Conservation (phyloP, 2,888 invertebrate genomes). For the Keiferia lycopersicella region DNA sequence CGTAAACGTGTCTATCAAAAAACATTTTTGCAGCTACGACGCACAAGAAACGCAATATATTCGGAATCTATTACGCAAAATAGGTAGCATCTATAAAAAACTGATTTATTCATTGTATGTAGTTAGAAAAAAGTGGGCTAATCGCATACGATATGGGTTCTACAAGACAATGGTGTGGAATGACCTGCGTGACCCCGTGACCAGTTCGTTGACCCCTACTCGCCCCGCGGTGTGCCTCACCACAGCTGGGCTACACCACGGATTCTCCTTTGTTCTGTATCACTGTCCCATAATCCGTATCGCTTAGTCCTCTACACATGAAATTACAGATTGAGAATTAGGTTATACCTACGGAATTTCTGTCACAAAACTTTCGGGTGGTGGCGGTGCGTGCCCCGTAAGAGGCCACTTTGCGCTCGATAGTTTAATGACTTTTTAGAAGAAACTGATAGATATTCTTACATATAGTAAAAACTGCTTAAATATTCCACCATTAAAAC, state of each 20-base stretch:
- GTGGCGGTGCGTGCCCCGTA: too few relatives aligned
- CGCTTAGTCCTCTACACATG: too few relatives aligned
- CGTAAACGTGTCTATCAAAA: not conserved
- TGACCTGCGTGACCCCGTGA: slow-evolving; percentile 11
- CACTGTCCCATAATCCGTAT: too few relatives aligned
- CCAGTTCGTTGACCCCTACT: slow-evolving; percentile 38
- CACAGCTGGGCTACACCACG: not conserved
- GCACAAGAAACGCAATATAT: not conserved
- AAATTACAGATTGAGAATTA: too few relatives aligned
- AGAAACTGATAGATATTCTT: too few relatives aligned
- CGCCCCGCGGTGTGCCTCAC: slow-evolving; percentile 5
- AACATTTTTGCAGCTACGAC: not conserved
- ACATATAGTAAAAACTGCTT: too few relatives aligned
- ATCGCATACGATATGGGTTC: slow-evolving; percentile 20
- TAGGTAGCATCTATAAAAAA: not conserved
- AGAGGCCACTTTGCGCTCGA: too few relatives aligned
- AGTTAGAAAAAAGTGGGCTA: slow-evolving; percentile 24
- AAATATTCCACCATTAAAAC: too few relatives aligned
- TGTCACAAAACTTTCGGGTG: too few relatives aligned
- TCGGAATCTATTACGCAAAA: slow-evolving; percentile 14
- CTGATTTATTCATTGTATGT: not conserved
- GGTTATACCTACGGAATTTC: too few relatives aligned
- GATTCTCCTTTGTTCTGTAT: not conserved
- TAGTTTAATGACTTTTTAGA: too few relatives aligned
- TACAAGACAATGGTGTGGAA: slow-evolving; percentile 36